Base-by-base conservation (phyloP, 2,888 invertebrate species). In the Drosophila yooni region DNA sequence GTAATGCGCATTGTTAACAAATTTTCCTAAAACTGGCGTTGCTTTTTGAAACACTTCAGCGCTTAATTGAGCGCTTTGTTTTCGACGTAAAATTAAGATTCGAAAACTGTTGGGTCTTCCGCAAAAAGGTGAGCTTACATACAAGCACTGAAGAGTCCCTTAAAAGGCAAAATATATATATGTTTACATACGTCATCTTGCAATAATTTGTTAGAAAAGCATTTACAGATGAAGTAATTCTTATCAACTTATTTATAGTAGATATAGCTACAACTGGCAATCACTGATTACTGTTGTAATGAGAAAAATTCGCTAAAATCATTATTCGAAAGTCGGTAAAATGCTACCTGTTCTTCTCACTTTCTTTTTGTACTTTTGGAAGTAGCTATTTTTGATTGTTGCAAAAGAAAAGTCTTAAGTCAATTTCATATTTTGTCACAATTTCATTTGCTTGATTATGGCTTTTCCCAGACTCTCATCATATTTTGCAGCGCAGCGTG, bases 61-160 rank as follows among this genome's bases (percentile, higher is more conserved):
- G 69, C 61, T 83, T 75, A 83, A 81, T 81, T 72, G 73, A 67
- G 82, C 60, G 70, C 78, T 68, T 82, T 54, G 53, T 31, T 15
- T 71, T 70, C 51, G 38, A 18, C 36, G 18, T 25, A 38, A 48
- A 48, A 36, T 53, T n/a, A n/a, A 48, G 10, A n/a, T 27, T 18
- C 33, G 1, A 56, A 68, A 40, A 31, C 15, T 27, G 51, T 51
- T 18, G 13, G 5, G n/a, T 25, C 10, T 3, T 25, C 25, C 13
- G 11, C 15, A 7, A 25, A 31, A 61, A 27, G 1, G 2, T 48
- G 29, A 3, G 10, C 21, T 31, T 38, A 2, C 21, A 21, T 13
- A 33, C 13, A 21, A 13, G 3, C 21, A 46, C 46, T 1, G 7
- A 46, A 21, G 21, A 13, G 13, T 21, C 21, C 1, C 40, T 40